Evolutionary conservation across 2,113 vertebrate species (phyloP).

Genomic region (Channa argus): DNA sequence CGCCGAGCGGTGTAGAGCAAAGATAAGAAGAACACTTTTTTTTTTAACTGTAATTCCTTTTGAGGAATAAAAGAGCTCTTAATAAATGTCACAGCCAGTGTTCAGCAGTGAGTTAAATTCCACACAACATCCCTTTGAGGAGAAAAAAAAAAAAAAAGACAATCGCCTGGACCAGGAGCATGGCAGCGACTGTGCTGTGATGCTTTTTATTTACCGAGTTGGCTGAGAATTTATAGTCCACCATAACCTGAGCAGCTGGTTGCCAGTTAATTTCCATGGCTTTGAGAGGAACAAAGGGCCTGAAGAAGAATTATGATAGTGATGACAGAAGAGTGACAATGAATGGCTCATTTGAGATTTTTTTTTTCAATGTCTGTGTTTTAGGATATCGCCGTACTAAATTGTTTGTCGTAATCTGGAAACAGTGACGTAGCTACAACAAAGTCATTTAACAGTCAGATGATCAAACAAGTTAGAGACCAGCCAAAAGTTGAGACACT

Average conservation of each 20-base stretch:
- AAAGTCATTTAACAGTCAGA: no score
- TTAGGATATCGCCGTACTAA: no score
- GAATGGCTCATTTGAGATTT: no score
- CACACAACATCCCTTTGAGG: neutral
- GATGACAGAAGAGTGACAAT: no score
- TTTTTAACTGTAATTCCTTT: conserved; percentile 35
- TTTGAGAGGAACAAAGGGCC: neutral
- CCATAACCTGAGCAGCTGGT: conserved; percentile 28
- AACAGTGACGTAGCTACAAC: no score
- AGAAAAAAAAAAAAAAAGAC: conserved; percentile 10
- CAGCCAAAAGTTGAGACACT: no score
- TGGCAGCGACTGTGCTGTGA: neutral
- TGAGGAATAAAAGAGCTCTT: conserved; percentile 36
- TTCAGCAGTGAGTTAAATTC: conserved; percentile 28
- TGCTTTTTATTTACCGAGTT: conserved; percentile 16
- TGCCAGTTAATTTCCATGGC: conserved; percentile 7
- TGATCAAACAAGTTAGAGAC: no score
- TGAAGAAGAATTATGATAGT: no score
- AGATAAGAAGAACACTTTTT: conserved; percentile 39
- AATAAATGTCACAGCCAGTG: conserved; percentile 10
- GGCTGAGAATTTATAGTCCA: no score
- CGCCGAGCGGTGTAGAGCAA: neutral
- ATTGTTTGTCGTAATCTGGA: no score
- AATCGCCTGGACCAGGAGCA: neutral
- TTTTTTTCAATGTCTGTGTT: no score